Evolutionary conservation across 2,797 vertebrate species (phyloP), one percentile per base, ranked within the genome.

Genomic region (Etheostoma nigrum): DNA sequence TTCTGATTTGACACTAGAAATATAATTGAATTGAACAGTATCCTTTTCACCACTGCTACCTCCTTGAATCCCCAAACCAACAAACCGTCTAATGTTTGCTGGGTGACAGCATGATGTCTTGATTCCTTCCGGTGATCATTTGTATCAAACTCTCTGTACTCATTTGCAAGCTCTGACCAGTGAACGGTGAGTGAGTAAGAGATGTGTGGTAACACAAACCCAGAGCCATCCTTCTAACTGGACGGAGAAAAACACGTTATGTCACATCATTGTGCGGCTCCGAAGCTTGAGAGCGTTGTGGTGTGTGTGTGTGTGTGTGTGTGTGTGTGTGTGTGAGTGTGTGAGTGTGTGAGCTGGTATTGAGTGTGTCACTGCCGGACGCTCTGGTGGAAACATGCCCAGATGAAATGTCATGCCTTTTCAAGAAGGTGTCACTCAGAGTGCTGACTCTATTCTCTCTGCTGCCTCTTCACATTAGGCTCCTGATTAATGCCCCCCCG

Each of bases 381-480:
- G 11, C 18, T 68, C 48, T 62, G 49, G 64, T 8, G 61, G 81
- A 89, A 74, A 83, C 79, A 89, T 76, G 71, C 48, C 84, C 73
- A 84, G 79, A 91, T 91, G 88, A 89, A 89, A 90, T 91, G 92
- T 93, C 93, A 90, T 60, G 82, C 74, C 61, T 87, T 85, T 74
- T 92, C 73, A 91, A 64, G 60, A 64, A 77, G 57, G 64, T 87
- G 92, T 92, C 91, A 91, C 76, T 94, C 92, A 90, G 55, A 74
- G 45, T 55, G 85, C 72, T 58, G 77, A 87, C 89, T 93, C 90
- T 90, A 85, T 92, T 94, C 89, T 93, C 85, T 78, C 64, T 23
- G 83, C 91, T 89, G 93, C 92, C 94, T 89, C 81, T 88, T 93
- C 78, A 53, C 78, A 92, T 94, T 91, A 93, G 79, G 21, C 84